phyloP scores from a whole-genome alignment of 2,888 invertebrate genomes.

The Antitype chi region DNA sequence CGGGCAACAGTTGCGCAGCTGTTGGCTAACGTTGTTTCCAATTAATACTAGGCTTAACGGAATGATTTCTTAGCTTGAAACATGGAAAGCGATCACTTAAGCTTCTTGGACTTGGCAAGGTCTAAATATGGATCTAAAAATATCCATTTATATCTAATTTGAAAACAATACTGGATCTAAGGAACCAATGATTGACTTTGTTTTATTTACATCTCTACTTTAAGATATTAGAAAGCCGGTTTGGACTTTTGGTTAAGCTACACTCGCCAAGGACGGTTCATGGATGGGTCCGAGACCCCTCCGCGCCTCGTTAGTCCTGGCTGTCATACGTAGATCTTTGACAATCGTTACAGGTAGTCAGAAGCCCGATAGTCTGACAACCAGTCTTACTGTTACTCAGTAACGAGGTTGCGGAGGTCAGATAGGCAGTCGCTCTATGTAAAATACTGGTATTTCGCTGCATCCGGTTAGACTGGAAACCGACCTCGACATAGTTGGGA shows the following conservation, averaged over 20 bases:
- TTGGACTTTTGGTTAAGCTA: conserved; percentile 19
- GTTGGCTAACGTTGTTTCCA: neutral
- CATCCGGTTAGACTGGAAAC: neutral
- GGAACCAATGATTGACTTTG: conserved; percentile 42
- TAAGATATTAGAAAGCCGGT: neutral
- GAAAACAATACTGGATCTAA: conserved; percentile 45
- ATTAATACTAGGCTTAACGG: neutral
- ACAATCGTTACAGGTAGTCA: neutral
- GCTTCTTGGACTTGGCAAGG: neutral
- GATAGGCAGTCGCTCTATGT: neutral
- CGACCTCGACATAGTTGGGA: neutral
- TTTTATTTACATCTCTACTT: neutral
- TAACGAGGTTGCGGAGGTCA: neutral
- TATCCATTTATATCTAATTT: conserved; percentile 20
- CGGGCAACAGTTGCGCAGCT: neutral
- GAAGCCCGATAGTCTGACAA: neutral
- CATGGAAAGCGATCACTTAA: conserved; percentile 31
- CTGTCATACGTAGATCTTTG: neutral
- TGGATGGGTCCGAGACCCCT: neutral
- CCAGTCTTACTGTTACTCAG: neutral
- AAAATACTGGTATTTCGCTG: neutral
- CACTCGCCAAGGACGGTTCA: accelerated
- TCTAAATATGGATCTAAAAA: neutral
- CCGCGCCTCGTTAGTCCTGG: neutral
- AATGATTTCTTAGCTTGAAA: conserved; percentile 9